A percentile compares a stretch with the other conserved stretches of the same genome.
Evolutionary conservation across 2,797 vertebrate genomes (phyloP).

Genomic region (Myripristis murdjan): DNA sequence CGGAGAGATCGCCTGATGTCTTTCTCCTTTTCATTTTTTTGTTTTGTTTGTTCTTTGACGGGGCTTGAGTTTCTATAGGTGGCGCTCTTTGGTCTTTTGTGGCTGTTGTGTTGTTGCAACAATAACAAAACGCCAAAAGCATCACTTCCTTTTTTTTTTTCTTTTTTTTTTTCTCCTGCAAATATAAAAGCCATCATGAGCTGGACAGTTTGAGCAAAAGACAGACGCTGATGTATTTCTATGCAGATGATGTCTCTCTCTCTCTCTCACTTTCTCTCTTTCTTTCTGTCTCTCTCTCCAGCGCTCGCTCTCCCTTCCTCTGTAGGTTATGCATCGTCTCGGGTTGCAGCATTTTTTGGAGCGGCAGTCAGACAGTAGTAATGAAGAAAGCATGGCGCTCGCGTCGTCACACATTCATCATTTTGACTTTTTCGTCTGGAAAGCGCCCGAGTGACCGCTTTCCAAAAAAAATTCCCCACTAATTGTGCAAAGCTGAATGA

Average conservation of each 20-base stretch:
- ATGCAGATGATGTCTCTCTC: conserved; percentile 3
- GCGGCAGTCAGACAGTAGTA: conserved; percentile 54
- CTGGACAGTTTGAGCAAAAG: background rate
- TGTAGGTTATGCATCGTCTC: too few species aligned
- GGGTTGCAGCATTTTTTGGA: conserved; percentile 15
- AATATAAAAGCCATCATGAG: too few species aligned
- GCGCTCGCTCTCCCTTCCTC: too few species aligned
- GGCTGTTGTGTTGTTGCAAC: too few species aligned
- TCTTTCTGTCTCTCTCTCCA: conserved; percentile 39
- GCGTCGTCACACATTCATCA: conserved; percentile 24
- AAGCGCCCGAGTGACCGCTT: conserved; percentile 21
- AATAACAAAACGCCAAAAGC: too few species aligned
- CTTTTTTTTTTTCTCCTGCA: too few species aligned
- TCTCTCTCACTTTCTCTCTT: background rate
- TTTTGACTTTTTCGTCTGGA: conserved; percentile 31
- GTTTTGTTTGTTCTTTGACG: too few species aligned
- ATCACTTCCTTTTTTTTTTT: too few species aligned
- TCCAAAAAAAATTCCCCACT: conserved; percentile 11
- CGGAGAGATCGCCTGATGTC: too few species aligned
- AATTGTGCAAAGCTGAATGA: conserved; percentile 20
- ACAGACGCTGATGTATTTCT: conserved; percentile 5
- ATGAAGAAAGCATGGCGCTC: conserved; percentile 53
- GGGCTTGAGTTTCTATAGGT: too few species aligned
- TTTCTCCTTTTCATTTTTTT: too few species aligned
- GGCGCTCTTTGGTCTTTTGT: too few species aligned